phyloP scores from a whole-genome alignment of 2,113 vertebrate genomes.

The Drymodes brunneopygia region DNA sequence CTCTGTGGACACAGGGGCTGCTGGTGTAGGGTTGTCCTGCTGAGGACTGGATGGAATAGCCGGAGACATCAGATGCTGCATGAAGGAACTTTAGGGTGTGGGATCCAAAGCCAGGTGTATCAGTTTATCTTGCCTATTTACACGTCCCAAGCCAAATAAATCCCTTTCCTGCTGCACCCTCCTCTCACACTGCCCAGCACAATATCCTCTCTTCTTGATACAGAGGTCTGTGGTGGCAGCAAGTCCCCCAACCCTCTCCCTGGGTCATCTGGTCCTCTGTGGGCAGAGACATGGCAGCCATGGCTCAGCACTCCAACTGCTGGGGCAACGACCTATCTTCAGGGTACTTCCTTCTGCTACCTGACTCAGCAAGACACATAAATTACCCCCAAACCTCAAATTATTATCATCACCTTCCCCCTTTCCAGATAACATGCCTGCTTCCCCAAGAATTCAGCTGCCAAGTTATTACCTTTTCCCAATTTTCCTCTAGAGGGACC shows the following conservation, averaged over 20 bases:
- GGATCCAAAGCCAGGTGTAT: neutral
- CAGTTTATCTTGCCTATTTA: neutral
- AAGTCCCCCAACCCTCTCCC: rapidly evolving
- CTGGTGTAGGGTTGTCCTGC: neutral
- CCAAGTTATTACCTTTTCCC: constrained; percentile 30
- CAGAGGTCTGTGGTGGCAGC: rapidly evolving
- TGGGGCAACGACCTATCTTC: neutral
- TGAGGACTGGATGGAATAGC: neutral
- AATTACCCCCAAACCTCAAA: neutral
- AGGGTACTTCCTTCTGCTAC: neutral
- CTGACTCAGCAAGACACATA: neutral
- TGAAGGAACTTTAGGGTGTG: neutral
- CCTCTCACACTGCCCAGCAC: neutral
- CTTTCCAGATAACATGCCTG: neutral
- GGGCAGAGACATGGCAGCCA: rapidly evolving
- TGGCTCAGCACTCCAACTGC: neutral
- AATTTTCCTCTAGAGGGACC: constrained; percentile 64
- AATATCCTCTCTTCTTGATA: neutral
- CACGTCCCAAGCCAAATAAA: neutral
- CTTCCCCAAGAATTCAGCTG: neutral
- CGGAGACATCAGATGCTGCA: neutral
- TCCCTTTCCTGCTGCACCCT: neutral
- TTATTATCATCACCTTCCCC: neutral
- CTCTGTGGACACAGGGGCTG: neutral
- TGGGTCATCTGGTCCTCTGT: neutral